Percentiles rank a stretch among this genome's conserved stretches.
phyloP scores from a whole-genome alignment of 1,140 invertebrate species.

The Musca vetustissima region DNA sequence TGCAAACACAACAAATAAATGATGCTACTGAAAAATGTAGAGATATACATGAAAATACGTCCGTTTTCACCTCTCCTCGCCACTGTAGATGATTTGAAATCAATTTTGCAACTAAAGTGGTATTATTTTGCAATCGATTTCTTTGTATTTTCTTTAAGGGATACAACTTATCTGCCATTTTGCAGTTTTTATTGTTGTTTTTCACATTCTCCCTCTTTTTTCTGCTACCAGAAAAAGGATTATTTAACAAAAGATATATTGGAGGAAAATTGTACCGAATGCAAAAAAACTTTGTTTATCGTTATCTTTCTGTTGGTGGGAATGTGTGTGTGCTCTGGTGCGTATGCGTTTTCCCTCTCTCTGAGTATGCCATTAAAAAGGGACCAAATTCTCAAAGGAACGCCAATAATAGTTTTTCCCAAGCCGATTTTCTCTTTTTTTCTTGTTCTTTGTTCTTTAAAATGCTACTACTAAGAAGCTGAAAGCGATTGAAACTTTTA shows the following conservation, averaged over 20 bases:
- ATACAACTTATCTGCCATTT: not conserved
- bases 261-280: slow-evolving; percentile 1
- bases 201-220: not conserved
- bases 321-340: no score
- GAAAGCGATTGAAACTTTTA: no score
- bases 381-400: no score
- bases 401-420: no score
- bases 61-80: not conserved
- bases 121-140: slow-evolving; percentile 11
- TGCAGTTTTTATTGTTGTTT: not conserved
- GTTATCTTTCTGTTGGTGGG: no score
- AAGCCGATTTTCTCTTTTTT: no score
- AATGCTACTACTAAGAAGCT: no score
- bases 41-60: no score
- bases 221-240: not conserved
- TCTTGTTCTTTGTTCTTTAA: no score
- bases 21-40: no score
- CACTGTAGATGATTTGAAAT: not conserved
- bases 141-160: not conserved
- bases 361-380: not conserved
- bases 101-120: slow-evolving; percentile 16
- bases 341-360: not conserved
- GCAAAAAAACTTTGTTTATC: slow-evolving; percentile 3
- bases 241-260: slow-evolving; percentile 18
- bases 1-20: not conserved